Conservation (phyloP, 2,113 vertebrate genomes). For the Acrocephalus kingi region DNA sequence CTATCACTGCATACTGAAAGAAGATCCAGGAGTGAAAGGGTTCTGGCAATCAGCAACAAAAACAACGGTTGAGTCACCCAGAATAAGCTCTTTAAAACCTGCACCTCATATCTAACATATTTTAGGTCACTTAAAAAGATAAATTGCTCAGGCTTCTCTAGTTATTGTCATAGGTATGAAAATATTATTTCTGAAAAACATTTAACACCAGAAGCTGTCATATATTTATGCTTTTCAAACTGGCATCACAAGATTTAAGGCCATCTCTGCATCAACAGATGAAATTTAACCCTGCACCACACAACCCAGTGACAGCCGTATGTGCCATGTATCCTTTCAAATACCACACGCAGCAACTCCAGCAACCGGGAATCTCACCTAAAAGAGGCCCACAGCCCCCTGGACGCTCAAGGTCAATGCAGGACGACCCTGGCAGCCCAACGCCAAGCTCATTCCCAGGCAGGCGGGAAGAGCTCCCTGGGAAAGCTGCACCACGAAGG, state of each 20-base stretch:
- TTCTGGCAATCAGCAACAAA: not conserved
- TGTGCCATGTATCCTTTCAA: accelerated
- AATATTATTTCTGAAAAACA: not conserved
- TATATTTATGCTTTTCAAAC: not conserved
- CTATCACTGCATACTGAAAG: not conserved
- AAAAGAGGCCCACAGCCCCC: not conserved
- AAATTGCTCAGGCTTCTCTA: not conserved
- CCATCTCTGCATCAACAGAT: not conserved
- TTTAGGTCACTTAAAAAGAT: not conserved
- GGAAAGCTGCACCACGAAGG: not conserved
- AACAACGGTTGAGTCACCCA: not conserved
- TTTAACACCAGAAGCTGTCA: not conserved
- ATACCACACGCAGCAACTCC: accelerated
- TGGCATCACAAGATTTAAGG: not conserved
- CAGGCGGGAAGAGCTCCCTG: not conserved
- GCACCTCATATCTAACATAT: not conserved
- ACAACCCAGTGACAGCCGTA: accelerated
- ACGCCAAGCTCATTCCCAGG: not conserved
- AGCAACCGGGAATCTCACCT: not conserved
- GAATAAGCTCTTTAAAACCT: not conserved
- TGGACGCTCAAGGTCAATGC: slow-evolving; percentile 10
- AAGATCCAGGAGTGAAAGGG: not conserved
- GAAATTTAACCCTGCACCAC: not conserved
- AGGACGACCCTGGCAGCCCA: not conserved
- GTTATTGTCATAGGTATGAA: not conserved